Evolutionary conservation across 2,888 invertebrate species (phyloP), one percentile per base, ranked within the genome.

Genomic region (Orchestes rusci): DNA sequence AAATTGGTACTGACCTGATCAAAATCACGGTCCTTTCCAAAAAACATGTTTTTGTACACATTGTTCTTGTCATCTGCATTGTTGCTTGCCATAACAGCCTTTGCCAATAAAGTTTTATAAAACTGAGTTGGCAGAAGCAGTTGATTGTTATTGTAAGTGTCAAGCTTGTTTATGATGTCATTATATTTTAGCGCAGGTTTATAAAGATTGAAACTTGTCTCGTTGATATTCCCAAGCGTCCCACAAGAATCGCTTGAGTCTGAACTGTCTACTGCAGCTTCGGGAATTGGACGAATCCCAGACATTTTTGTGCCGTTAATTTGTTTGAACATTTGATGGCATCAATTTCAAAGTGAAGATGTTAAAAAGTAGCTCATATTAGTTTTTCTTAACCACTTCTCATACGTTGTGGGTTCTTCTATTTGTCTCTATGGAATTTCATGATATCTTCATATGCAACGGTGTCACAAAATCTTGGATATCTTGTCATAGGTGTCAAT

Each of bases 91-190:
- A 79, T 70, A 12, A 78, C 77, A n/a, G 80, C 80, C 62, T 74
- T 85, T 8, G 85, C 85, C 60, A 87, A 68, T 50, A 87, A 74
- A 58, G 80, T 86, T 67, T 86, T 86, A 63, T 87, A 86, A 56
- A 87, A 72, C 61, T 87, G 85, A 43, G 84, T 80, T 7, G 85
- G 85, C 50, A 86, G 70, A 39, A 86, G 45, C 50, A 69, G 55
- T 53, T 69, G 69, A 51, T 69, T 69, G 51, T 69, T 69, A 50
- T 69, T 69, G 51, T 69, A 69, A 45, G 63, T 61, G 54, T 69
- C 69, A 44, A 69, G 56, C 54, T 69, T 69, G 46, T 67, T 69
- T 33, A 67, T 67, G 52, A 68, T 63, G 55, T 66, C 64, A 53
- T 64, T 65, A 49, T 66, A 68, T 51, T 68, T 68, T 41, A 67